Evolutionary conservation across 2,888 invertebrate genomes (phyloP), one percentile per base, ranked within the genome.

Genomic region (Podabrus alpinus): DNA sequence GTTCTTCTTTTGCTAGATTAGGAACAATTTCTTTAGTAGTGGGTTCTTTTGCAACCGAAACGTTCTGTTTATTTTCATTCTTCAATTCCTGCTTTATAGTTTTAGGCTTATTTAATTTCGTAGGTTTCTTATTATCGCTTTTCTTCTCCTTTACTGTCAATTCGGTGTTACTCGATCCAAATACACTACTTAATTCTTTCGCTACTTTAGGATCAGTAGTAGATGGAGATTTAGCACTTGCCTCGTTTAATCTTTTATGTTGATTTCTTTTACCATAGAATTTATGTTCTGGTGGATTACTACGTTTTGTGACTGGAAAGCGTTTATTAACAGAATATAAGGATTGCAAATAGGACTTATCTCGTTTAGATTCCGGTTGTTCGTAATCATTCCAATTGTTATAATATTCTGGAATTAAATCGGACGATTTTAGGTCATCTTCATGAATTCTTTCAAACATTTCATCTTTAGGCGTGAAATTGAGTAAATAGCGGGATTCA

Each of bases 151-250:
- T 74, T 73, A 78, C 76, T 3, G 75, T 59, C 66, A 72, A 71
- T 80, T 76, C 71, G 79, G 73, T 68, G 80, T 79, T 80, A 24
- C 88, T 83, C 66, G 88, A 87, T 9, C 91, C 91, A 83, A 94
- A 94, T 75, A 94, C 90, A 83, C 91, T 91, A 61, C 91, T 92
- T 61, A 94, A 85, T 81, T 94, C 94, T 84, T 91, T 90, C 24
- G 92, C 91, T 11, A 94, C 91, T 84, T 91, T 91, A 2, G 94
- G 93, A 83, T 94, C 93, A 1, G 93, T 93, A 68, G 91, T 90
- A 0, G 88, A 84, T 45, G 45, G 7, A 13, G 13, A 45, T n/a
- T 45, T 45, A 7, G 45, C n/a, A 45, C n/a, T n/a, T 45, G 45
- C 45, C n/a, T 45, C 45, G 45, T 45, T 45, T 13, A n/a, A 13